These are phyloP conservation scores for Myoxocephalus aenaeus DNA, from an alignment of 2,797 vertebrate genomes.

Conservation along the genomic window DNA sequence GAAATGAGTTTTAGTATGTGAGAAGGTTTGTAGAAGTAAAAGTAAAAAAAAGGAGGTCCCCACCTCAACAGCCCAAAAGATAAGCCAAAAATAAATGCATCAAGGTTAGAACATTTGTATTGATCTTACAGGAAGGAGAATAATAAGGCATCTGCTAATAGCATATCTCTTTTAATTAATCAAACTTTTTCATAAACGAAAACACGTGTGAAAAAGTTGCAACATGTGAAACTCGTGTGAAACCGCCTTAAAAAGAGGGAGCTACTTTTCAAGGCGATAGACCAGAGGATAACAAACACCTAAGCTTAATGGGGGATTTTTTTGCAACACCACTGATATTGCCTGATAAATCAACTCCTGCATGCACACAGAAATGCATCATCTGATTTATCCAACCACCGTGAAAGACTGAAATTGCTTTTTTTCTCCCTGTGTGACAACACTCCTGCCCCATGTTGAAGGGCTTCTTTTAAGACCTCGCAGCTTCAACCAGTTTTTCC, in stretches of 20 bases:
- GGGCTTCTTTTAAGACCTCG: slow-evolving; percentile 72
- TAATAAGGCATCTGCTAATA: neutral
- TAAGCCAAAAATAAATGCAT: neutral
- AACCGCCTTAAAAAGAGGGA: slow-evolving; percentile 2
- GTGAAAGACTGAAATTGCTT: slow-evolving; percentile 75
- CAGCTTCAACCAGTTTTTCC: slow-evolving; percentile 65
- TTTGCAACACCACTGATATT: slow-evolving; percentile 65
- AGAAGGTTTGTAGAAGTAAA: neutral
- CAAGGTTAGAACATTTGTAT: neutral
- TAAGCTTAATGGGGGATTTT: slow-evolving; percentile 63
- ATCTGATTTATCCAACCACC: slow-evolving; percentile 74
- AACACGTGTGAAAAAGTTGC: slow-evolving; percentile 1
- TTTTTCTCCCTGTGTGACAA: slow-evolving; percentile 59
- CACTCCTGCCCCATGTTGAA: slow-evolving; percentile 56
- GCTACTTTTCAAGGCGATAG: slow-evolving; percentile 46
- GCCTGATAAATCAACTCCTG: slow-evolving; percentile 74
- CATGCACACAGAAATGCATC: slow-evolving; percentile 70
- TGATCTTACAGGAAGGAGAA: neutral
- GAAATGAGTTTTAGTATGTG: neutral
- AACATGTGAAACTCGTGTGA: slow-evolving; percentile 22
- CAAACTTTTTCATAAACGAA: neutral
- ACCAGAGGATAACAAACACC: slow-evolving; percentile 64
- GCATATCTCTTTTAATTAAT: neutral
- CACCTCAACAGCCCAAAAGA: no score
- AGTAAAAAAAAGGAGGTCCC: no score